phyloP scores from a whole-genome alignment of 1,140 invertebrate species.

The Chrysopa pallens region DNA sequence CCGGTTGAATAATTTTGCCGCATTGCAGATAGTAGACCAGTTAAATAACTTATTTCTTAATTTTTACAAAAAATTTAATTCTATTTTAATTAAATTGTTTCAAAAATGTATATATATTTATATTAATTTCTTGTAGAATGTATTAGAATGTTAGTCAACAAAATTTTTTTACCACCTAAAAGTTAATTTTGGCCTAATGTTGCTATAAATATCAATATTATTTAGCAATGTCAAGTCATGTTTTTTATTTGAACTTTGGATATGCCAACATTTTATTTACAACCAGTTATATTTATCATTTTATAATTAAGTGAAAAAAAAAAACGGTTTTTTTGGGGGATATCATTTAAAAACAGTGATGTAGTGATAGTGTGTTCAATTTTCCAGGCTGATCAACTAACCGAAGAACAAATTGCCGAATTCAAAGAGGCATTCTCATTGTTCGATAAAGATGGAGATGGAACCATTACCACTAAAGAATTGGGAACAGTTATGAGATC shows the following conservation, averaged over 20 bases:
- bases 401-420: slow-evolving; percentile 96
- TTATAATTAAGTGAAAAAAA: neutral
- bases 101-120: neutral
- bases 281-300: neutral
- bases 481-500: slow-evolving; percentile 98
- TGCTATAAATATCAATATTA: too few species aligned
- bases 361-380: slow-evolving; percentile 3
- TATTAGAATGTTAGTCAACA: too few species aligned
- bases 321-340: neutral
- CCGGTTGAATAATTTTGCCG: slow-evolving; percentile 15
- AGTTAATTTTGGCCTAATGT: too few species aligned
- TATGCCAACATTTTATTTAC: neutral
- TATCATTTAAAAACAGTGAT: slow-evolving; percentile 3
- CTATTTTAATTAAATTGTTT: neutral
- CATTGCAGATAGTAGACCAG: slow-evolving; percentile 12
- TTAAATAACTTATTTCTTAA: neutral
- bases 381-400: slow-evolving; percentile 85
- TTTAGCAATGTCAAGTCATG: neutral
- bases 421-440: slow-evolving; percentile 99
- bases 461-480: slow-evolving; percentile 99
- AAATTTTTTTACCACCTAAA: too few species aligned
- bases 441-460: slow-evolving; percentile 99
- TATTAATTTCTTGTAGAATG: neutral
- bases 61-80: too few species aligned
- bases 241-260: slow-evolving; percentile 1